Conservation (phyloP, 1,140 invertebrate species). For the Neelides sp. region DNA sequence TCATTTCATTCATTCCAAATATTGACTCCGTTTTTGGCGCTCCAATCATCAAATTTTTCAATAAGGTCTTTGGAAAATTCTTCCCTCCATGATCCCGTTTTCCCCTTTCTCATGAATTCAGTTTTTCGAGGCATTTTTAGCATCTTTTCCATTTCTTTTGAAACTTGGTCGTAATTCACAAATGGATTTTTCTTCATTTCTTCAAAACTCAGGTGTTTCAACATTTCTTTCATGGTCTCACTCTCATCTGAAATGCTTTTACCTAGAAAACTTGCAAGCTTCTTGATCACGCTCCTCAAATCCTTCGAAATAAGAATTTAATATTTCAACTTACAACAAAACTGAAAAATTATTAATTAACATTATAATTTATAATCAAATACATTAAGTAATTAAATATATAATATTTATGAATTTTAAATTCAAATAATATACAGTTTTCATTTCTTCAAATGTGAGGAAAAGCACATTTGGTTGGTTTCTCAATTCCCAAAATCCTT, state of each 20-base stretch:
- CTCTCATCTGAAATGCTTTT: not conserved
- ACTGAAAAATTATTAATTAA: not conserved
- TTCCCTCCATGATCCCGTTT: constrained; percentile 72
- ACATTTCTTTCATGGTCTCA: constrained; percentile 32
- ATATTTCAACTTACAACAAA: not conserved
- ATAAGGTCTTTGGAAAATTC: constrained; percentile 47
- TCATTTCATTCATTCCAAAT: not conserved
- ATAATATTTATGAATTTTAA: no score
- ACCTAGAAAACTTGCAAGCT: constrained; percentile 15
- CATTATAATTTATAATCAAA: not conserved
- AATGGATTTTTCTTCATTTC: constrained; percentile 56
- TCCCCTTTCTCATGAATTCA: constrained; percentile 62
- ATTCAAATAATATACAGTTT: constrained; percentile 41
- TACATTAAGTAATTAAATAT: no score
- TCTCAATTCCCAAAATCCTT: constrained; percentile 56
- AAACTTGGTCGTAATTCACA: constrained; percentile 48
- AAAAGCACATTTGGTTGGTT: constrained; percentile 63
- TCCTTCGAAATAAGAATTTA: constrained; percentile 5
- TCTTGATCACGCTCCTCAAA: not conserved
- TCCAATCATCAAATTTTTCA: constrained; percentile 60
- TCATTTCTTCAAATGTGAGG: constrained; percentile 76
- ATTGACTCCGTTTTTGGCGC: constrained; percentile 41
- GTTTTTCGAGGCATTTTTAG: constrained; percentile 30
- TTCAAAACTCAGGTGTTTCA: constrained; percentile 40
- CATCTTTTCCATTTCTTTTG: constrained; percentile 31